Percentiles rank a stretch among this genome's conserved stretches.
phyloP scores from a whole-genome alignment of 1,140 invertebrate genomes.

The Drosophila pachea region DNA sequence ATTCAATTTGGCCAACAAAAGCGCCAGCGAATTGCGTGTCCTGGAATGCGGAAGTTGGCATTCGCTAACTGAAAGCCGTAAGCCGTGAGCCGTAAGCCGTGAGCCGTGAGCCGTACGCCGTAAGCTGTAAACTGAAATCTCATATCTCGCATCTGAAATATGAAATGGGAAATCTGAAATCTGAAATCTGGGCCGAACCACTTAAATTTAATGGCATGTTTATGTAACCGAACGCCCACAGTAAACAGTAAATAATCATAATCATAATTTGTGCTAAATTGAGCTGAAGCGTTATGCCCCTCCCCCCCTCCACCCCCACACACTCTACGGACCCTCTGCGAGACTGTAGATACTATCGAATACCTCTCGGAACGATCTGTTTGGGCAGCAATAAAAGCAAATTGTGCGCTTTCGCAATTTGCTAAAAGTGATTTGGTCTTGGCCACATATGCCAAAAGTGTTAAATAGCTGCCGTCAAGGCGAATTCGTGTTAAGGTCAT shows the following conservation, averaged over 20 bases:
- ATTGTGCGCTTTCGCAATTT: conserved; percentile 37
- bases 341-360: neutral
- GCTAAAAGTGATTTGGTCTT: conserved; percentile 28
- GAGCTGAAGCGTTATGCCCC: neutral
- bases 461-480: conserved; percentile 29
- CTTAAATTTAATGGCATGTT: conserved; percentile 74
- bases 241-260: conserved; percentile 63
- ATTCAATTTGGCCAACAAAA: conserved; percentile 46
- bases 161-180: conserved; percentile 4
- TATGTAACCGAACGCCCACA: conserved; percentile 60
- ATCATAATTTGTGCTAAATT: conserved; percentile 38
- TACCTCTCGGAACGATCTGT: neutral
- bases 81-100: too few species aligned
- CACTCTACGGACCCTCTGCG: too few species aligned
- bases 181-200: conserved; percentile 53
- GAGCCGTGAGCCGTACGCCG: too few species aligned
- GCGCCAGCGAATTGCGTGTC: conserved; percentile 16
- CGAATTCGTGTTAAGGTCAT: conserved; percentile 22
- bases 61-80: conserved; percentile 34
- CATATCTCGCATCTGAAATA: too few species aligned
- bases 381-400: conserved; percentile 48
- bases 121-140: too few species aligned
- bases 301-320: neutral
- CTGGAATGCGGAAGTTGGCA: conserved; percentile 2
- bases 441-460: conserved; percentile 37